Evolutionary conservation across 2,888 invertebrate genomes (phyloP), one percentile per base, ranked within the genome.

Genomic region (Chloromyia formosa): DNA sequence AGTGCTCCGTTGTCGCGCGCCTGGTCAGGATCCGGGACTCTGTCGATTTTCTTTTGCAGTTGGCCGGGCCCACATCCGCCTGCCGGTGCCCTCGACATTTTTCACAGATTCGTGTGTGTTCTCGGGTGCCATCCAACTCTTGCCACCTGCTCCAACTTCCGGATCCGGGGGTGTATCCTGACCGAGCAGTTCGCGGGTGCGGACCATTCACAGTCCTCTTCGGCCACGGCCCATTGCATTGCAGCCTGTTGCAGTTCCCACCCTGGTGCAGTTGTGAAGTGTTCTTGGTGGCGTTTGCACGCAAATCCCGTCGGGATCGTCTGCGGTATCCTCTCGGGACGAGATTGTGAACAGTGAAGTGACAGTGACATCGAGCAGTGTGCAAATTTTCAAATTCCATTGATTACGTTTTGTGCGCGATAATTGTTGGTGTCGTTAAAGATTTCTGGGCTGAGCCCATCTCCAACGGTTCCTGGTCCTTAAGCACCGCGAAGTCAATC

Each of bases 161-260:
- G 16, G 53, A 14, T 10, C 60, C 60, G 27, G 27, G 27, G 7
- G 27, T 35, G 27, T n/a, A n/a, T 7, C 27, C 27, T 35, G 27
- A n/a, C n/a, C n/a, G n/a, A 35, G 7, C 49, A n/a, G 2, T n/a
- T 7, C 49, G 49, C 49, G 16, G 49, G 49, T 49, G 49, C 12
- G 16, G 16, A 12, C 49, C 3, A n/a, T n/a, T 49, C 12, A 12
- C 49, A 49, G 10, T 49, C 49, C 49, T 12, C 12, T 40, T n/a
- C 10, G 23, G 12, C 62, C 23, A 66, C 35, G 12, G 66, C 66
- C n/a, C 4, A 18, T 49, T 66, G 66, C 4, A 18, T 49, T 66
- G 66, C 66, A 66, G 66, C 66, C 66, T 66, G 66, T 66, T 66
- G 66, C 66, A 66, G n/a, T 45, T 40, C 20, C 23, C 66, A 20